Percentiles rank a stretch among this genome's conserved stretches.
Evolutionary conservation across 1,140 invertebrate genomes (phyloP).

Genomic region (Aphis gossypii): DNA sequence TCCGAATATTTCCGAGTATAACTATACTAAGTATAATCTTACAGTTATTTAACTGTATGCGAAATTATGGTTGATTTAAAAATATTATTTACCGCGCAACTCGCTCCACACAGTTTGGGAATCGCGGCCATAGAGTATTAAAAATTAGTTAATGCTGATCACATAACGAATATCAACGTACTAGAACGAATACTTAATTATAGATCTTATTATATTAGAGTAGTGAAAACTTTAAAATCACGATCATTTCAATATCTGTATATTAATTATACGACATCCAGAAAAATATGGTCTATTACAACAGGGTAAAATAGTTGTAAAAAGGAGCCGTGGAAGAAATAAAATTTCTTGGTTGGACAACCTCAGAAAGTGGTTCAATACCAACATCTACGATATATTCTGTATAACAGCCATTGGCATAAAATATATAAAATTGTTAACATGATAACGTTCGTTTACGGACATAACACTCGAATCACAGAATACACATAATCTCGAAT

Average conservation of each 20-base stretch:
- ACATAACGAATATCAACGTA: conserved; percentile 33
- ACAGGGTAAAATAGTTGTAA: conserved; percentile 48
- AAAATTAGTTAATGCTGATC: conserved; percentile 39
- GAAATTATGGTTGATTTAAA: too few species aligned
- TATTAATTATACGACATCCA: conserved; percentile 27
- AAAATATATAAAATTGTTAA: background rate
- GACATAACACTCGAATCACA: background rate
- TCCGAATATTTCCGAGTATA: too few species aligned
- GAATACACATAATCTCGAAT: too few species aligned
- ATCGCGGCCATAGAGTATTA: background rate
- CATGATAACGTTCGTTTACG: background rate
- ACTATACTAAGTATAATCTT: too few species aligned
- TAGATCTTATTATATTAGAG: background rate
- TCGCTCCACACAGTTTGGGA: too few species aligned
- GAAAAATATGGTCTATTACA: conserved; percentile 46
- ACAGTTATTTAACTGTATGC: too few species aligned
- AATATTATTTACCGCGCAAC: too few species aligned
- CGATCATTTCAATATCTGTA: conserved; percentile 31
- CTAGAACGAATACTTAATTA: background rate
- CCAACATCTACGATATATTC: background rate
- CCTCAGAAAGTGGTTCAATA: conserved; percentile 42
- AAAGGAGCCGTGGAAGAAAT: conserved; percentile 52
- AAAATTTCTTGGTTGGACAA: conserved; percentile 47
- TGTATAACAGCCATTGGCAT: background rate
- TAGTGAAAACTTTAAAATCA: background rate